Percentiles rank a stretch among this genome's conserved stretches.
Evolutionary conservation across 1,140 invertebrate genomes (phyloP).

Genomic region (Plectrocnemia conspersa): DNA sequence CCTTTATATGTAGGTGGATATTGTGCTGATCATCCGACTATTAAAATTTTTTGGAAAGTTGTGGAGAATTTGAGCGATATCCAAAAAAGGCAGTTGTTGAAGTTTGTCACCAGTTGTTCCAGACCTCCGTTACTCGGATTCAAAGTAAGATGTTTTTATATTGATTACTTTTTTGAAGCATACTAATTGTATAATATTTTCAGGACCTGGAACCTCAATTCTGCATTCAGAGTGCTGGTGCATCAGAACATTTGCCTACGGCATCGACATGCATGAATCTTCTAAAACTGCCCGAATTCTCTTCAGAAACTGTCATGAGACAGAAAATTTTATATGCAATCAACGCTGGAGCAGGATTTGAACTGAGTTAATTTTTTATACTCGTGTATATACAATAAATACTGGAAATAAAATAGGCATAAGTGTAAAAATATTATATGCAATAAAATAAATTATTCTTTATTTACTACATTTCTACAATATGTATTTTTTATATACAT

Average conservation of each 20-base stretch:
- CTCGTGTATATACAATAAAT: neutral
- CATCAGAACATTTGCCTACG: constrained; percentile 82
- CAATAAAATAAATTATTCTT: no score
- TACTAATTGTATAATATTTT: constrained; percentile 33
- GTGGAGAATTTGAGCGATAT: constrained; percentile 77
- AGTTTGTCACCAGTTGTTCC: constrained; percentile 97
- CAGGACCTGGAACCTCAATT: constrained; percentile 91
- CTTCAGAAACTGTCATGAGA: constrained; percentile 68
- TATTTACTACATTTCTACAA: no score
- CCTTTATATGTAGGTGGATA: constrained; percentile 68
- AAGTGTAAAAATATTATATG: neutral
- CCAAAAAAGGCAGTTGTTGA: constrained; percentile 81
- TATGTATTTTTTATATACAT: no score
- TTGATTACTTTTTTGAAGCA: constrained; percentile 20
- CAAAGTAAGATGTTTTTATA: constrained; percentile 60
- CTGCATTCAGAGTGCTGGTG: constrained; percentile 88
- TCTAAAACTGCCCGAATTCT: constrained; percentile 89
- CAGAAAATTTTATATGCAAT: constrained; percentile 91
- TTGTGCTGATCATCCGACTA: constrained; percentile 69
- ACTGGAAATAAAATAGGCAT: neutral
- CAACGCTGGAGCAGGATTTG: constrained; percentile 92
- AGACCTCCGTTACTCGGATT: constrained; percentile 95
- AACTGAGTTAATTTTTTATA: constrained; percentile 70
- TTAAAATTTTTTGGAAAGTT: constrained; percentile 80
- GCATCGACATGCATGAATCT: constrained; percentile 98